These are phyloP conservation scores for Leptogaster cylindrica DNA, from an alignment of 2,888 invertebrate genomes.

Conservation along the genomic window DNA sequence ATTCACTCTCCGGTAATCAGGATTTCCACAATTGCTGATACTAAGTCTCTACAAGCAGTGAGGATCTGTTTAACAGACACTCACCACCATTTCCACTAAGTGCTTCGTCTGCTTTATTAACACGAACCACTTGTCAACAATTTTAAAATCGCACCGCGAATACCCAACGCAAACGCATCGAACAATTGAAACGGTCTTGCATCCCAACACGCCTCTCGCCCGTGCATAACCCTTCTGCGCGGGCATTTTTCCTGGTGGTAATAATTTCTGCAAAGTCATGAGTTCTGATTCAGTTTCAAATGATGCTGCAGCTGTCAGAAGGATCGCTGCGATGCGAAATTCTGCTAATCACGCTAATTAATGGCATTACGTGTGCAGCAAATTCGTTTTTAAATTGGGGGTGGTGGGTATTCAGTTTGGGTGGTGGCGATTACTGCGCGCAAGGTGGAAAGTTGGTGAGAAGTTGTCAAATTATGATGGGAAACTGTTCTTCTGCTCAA, in stretches of 20 bases:
- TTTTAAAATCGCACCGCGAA: neutral
- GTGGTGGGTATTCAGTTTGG: no score
- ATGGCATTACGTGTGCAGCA: conserved; percentile 28
- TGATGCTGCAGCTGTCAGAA: conserved; percentile 19
- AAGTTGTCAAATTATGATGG: neutral
- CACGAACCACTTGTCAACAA: conserved; percentile 25
- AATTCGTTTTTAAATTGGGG: no score
- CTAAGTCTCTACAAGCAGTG: no score
- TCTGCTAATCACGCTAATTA: conserved; percentile 37
- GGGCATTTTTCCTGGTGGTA: conserved; percentile 28
- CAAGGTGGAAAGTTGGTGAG: neutral
- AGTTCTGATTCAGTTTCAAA: conserved; percentile 27
- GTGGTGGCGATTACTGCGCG: no score
- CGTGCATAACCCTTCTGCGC: neutral
- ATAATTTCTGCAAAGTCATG: conserved; percentile 24
- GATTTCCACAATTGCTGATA: no score
- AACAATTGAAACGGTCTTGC: conserved; percentile 10
- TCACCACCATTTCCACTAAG: no score
- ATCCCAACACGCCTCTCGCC: conserved; percentile 9
- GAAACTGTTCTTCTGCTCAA: neutral
- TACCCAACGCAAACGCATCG: neutral
- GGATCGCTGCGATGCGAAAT: conserved; percentile 17
- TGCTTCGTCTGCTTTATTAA: conserved; percentile 25
- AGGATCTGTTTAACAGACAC: no score
- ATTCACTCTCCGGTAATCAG: no score